Evolutionary conservation across 2,888 invertebrate genomes (phyloP).

Genomic region (Agrotis segetum): DNA sequence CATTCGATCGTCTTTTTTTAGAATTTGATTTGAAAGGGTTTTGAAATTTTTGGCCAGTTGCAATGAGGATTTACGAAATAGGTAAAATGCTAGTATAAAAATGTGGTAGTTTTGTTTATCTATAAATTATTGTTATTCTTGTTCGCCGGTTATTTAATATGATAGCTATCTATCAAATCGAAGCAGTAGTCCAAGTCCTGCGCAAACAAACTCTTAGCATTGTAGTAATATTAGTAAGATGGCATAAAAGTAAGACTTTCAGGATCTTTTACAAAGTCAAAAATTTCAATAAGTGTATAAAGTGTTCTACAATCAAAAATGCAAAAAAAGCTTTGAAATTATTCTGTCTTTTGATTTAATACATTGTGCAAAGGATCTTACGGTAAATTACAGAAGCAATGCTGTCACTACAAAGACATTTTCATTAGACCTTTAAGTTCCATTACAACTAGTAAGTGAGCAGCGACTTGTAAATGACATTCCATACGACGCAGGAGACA

Average conservation of each 20-base stretch:
- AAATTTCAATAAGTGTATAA: too few species aligned
- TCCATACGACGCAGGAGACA: conserved; percentile 14
- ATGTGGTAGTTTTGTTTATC: too few species aligned
- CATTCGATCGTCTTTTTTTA: conserved; percentile 24
- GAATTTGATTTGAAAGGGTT: background rate
- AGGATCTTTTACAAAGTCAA: too few species aligned
- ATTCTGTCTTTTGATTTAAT: background rate
- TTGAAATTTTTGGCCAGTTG: background rate
- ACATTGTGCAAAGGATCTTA: background rate
- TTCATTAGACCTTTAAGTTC: conserved; percentile 34
- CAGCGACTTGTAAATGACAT: conserved; percentile 36
- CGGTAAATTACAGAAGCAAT: conserved; percentile 26
- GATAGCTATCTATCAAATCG: too few species aligned
- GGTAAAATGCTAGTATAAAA: too few species aligned
- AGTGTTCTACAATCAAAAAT: too few species aligned
- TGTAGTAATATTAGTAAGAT: too few species aligned
- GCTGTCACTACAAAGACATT: conserved; percentile 29
- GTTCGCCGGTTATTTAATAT: too few species aligned
- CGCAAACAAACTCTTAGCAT: too few species aligned
- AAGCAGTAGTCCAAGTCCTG: too few species aligned
- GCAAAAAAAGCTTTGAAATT: background rate
- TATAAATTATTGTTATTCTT: too few species aligned
- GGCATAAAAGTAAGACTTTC: too few species aligned
- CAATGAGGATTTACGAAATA: background rate
- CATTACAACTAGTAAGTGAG: conserved; percentile 31